phyloP scores from a whole-genome alignment of 2,888 invertebrate species.

The Operophtera brumata region DNA sequence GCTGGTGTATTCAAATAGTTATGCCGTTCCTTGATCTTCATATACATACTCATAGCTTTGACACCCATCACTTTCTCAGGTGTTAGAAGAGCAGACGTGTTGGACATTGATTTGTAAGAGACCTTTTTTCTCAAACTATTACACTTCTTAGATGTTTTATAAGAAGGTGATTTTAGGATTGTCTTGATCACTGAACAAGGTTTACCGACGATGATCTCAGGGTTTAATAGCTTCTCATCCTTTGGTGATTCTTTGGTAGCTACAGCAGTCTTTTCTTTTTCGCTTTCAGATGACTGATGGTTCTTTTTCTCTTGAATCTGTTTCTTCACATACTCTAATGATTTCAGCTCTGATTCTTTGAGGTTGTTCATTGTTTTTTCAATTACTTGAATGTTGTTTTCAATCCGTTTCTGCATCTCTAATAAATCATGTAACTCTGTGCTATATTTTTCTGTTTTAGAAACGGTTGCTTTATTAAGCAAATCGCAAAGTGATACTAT shows the following conservation, averaged over 20 bases:
- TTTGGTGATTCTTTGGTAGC: slow-evolving; percentile 33
- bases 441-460: slow-evolving; percentile 39
- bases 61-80: slow-evolving; percentile 50
- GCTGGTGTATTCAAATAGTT: slow-evolving; percentile 65
- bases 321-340: slow-evolving; percentile 52
- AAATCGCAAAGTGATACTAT: slow-evolving; percentile 66
- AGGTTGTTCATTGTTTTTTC: slow-evolving; percentile 51
- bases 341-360: slow-evolving; percentile 53
- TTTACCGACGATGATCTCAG: slow-evolving; percentile 35
- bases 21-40: slow-evolving; percentile 68
- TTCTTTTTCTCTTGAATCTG: slow-evolving; percentile 49
- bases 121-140: slow-evolving; percentile 58
- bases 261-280: slow-evolving; percentile 38
- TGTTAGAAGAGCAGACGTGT: slow-evolving; percentile 45
- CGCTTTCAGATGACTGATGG: slow-evolving; percentile 28
- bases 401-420: slow-evolving; percentile 52
- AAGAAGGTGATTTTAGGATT: slow-evolving; percentile 57
- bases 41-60: slow-evolving; percentile 61
- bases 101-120: slow-evolving; percentile 61
- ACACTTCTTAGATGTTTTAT: slow-evolving; percentile 67
- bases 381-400: slow-evolving; percentile 53
- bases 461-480: slow-evolving; percentile 59
- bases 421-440: slow-evolving; percentile 53
- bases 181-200: slow-evolving; percentile 55
- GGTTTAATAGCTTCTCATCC: slow-evolving; percentile 24